Conservation (phyloP, 1,140 invertebrate species). For the Panagrolaimus sp. region DNA sequence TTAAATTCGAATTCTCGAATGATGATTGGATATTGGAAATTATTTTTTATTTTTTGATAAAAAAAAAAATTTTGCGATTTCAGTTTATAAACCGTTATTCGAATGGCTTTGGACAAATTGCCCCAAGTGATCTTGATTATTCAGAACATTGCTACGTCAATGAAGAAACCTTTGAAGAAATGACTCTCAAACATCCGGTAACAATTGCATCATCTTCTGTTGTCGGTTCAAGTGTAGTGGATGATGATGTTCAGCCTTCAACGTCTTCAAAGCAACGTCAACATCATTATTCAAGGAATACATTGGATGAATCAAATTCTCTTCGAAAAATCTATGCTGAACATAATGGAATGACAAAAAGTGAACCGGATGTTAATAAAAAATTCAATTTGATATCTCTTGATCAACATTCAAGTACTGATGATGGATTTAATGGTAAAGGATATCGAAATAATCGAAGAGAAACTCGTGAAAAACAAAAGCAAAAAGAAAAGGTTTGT, state of each 20-base stretch:
- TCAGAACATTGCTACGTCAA: slow-evolving; percentile 15
- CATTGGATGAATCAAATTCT: not conserved
- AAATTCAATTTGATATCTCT: too few relatives aligned
- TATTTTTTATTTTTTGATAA: not conserved
- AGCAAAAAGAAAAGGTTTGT: too few relatives aligned
- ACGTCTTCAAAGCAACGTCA: not conserved
- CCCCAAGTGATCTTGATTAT: not conserved
- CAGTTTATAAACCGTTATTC: slow-evolving; percentile 7
- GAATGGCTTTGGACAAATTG: slow-evolving; percentile 13
- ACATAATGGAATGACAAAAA: too few relatives aligned
- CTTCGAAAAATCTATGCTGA: not conserved
- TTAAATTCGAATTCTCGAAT: not conserved
- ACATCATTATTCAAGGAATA: not conserved
- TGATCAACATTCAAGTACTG: too few relatives aligned
- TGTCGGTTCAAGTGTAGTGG: not conserved
- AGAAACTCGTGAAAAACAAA: too few relatives aligned
- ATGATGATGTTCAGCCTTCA: not conserved
- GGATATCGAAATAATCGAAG: too few relatives aligned
- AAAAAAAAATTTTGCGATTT: not conserved
- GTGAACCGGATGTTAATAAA: too few relatives aligned
- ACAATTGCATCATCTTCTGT: not conserved
- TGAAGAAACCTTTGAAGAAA: slow-evolving; percentile 9
- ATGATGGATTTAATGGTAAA: too few relatives aligned
- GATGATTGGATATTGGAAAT: not conserved
- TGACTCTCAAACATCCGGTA: slow-evolving; percentile 3